Evolutionary conservation across 1,140 invertebrate species (phyloP).

Genomic region (Meloidogyne exigua): DNA sequence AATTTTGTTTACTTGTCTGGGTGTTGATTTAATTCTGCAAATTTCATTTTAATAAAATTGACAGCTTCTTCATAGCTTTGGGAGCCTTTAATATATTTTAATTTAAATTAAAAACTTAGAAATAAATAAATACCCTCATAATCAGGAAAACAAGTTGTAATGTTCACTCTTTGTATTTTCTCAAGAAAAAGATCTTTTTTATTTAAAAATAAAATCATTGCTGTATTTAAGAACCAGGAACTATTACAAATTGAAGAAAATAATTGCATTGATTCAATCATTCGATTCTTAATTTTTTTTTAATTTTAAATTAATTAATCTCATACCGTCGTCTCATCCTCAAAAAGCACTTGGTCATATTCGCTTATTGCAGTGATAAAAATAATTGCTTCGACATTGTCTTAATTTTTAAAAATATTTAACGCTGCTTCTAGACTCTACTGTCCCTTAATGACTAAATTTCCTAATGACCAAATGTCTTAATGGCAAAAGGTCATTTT

Average conservation of each 20-base stretch:
- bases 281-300: conserved; percentile 57
- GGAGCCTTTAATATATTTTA: conserved; percentile 44
- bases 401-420: conserved; percentile 60
- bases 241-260: conserved; percentile 63
- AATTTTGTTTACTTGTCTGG: conserved; percentile 51
- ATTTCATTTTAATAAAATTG: conserved; percentile 61
- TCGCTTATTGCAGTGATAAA: conserved; percentile 65
- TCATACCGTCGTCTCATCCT: conserved; percentile 60
- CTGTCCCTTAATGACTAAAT: too few relatives aligned
- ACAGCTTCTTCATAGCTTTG: conserved; percentile 63
- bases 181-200: conserved; percentile 53
- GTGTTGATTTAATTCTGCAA: conserved; percentile 60
- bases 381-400: conserved; percentile 65
- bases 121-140: conserved; percentile 39
- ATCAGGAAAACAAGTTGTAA: conserved; percentile 54
- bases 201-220: conserved; percentile 50
- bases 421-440: too few relatives aligned
- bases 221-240: conserved; percentile 60
- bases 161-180: conserved; percentile 53
- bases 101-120: background rate
- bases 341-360: conserved; percentile 65
- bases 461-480: too few relatives aligned
- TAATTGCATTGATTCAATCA: conserved; percentile 62
- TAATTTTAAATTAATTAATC: background rate
- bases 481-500: too few relatives aligned